Base-by-base conservation (phyloP, 2,797 vertebrate genomes). In the Semotilus atromaculatus region DNA sequence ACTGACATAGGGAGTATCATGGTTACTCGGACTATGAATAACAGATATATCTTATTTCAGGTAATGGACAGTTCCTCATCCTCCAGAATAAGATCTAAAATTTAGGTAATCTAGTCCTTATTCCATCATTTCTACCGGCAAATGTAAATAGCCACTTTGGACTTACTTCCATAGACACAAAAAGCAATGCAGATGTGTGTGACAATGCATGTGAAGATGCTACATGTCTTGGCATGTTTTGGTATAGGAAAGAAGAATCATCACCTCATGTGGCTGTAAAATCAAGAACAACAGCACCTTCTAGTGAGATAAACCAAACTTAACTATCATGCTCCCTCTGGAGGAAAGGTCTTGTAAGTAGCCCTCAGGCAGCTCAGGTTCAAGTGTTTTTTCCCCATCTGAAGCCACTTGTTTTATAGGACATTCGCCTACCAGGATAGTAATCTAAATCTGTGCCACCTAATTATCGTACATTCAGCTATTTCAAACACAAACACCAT, bases 271-370 rank as follows among this genome's bases (percentile, higher is more conserved):
- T 73, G 45, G 48, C 58, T 43, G 82, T 68, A 85, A 77, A 86
- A 84, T 60, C 72, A 73, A 85, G 26, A 53, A 81, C 76, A 86
- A 82, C 81, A 83, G 77, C 82, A 76, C 64, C 53, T 70, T 81
- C 82, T 87, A 71, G 64, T 84, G 78, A 76, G 55, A 19, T 51
- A 64, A 77, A 29, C 43, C 55, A 77, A 55, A 76, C 78, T 36
- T 72, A 23, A 64, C 43, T 31, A n/a, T 29, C 53, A 67, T 73
- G 73, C 68, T 31, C 53, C 43, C 72, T 77, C 23, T 76, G 18
- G 53, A 81, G 72, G 66, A 93, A 90, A 91, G 84, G 90, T 93
- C 92, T 92, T 92, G 92, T 91, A 93, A 88, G 88, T 93, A 86
- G 83, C 40, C 40, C 40, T 45, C n/a, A 6, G 6, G 7, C 36